A percentile compares a stretch with the other conserved stretches of the same genome.
Conservation (phyloP, 1,140 invertebrate genomes). For the Atta cephalotes region DNA sequence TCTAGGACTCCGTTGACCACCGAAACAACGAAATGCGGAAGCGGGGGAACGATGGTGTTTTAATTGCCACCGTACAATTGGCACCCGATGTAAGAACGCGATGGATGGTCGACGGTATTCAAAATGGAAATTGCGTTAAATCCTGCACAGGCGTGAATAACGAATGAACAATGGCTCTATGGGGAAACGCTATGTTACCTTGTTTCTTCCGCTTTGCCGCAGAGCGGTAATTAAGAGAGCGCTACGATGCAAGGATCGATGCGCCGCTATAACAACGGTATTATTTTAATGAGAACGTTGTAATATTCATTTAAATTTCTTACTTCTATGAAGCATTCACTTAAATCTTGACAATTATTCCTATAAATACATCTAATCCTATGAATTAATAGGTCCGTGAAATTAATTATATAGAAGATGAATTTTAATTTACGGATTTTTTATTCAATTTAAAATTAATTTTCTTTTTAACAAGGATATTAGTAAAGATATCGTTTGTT, state of each 20-base stretch:
- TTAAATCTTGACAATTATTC: constrained; percentile 12
- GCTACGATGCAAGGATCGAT: constrained; percentile 42
- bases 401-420: neutral
- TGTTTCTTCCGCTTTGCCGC: constrained; percentile 58
- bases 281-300: constrained; percentile 55
- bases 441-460: neutral
- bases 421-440: neutral
- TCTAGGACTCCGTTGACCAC: constrained; percentile 21
- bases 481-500: neutral
- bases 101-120: constrained; percentile 42
- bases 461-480: neutral
- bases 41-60: constrained; percentile 18
- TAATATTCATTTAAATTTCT: constrained; percentile 57
- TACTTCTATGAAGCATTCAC: constrained; percentile 14
- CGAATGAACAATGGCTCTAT: constrained; percentile 45
- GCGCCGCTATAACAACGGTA: constrained; percentile 33
- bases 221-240: constrained; percentile 53
- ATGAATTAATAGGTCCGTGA: neutral
- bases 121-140: constrained; percentile 59
- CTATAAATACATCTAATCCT: constrained; percentile 3
- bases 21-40: constrained; percentile 8
- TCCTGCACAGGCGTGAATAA: constrained; percentile 56
- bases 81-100: constrained; percentile 54
- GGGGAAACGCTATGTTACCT: constrained; percentile 40
- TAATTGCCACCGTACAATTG: constrained; percentile 52